phyloP scores from a whole-genome alignment of 2,797 vertebrate genomes.

The Anabas testudineus region DNA sequence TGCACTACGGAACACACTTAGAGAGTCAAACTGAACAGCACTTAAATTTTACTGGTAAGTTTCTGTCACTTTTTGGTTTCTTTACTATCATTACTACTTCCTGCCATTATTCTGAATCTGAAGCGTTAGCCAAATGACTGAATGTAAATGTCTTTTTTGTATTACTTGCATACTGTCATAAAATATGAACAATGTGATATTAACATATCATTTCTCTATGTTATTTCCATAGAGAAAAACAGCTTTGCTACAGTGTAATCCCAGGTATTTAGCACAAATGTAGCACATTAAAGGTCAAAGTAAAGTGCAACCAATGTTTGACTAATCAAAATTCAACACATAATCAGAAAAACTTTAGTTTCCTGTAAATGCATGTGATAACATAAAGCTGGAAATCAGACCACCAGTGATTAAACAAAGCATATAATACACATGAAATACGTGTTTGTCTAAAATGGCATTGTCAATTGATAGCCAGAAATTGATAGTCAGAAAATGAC shows the following conservation, averaged over 20 bases:
- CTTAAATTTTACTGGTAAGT: constrained; percentile 5
- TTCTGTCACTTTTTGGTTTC: neutral
- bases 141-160: neutral
- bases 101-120: neutral
- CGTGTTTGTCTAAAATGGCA: neutral
- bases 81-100: neutral
- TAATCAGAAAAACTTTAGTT: constrained; percentile 22
- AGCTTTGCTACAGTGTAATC: no score
- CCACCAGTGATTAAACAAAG: constrained; percentile 10
- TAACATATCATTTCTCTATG: no score
- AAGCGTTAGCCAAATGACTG: no score
- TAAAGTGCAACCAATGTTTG: constrained; percentile 29
- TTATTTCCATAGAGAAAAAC: no score
- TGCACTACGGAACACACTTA: constrained; percentile 16
- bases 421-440: constrained; percentile 3
- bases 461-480: no score
- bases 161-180: neutral
- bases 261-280: constrained; percentile 8
- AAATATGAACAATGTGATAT: no score
- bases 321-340: constrained; percentile 34
- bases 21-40: constrained; percentile 20
- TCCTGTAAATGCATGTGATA: constrained; percentile 16
- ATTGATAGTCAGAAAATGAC: constrained; percentile 13
- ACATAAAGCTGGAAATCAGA: neutral
- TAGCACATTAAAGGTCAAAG: constrained; percentile 38